A percentile compares a stretch with the other conserved stretches of the same genome.
These are phyloP conservation scores for Aphelinus atriplicis DNA, from an alignment of 1,140 invertebrate species.

Conservation along the genomic window DNA sequence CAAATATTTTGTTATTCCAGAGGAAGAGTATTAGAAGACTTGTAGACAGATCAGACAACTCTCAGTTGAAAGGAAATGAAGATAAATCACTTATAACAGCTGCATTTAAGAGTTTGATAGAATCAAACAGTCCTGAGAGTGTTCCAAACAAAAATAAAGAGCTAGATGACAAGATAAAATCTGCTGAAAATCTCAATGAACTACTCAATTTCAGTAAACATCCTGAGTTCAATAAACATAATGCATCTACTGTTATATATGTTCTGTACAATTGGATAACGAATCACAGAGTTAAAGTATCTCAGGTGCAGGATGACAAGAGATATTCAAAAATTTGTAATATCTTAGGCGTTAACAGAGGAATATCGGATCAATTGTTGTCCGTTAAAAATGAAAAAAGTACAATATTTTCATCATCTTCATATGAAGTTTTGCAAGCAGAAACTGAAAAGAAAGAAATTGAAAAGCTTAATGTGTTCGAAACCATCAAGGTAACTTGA, in stretches of 20 bases:
- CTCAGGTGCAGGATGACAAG: background rate
- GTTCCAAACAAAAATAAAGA: background rate
- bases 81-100: slow-evolving; percentile 12
- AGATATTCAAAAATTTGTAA: slow-evolving; percentile 14
- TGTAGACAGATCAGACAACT: too few species aligned
- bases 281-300: slow-evolving; percentile 70
- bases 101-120: slow-evolving; percentile 10
- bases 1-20: background rate
- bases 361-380: background rate
- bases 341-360: background rate
- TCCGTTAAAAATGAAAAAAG: too few species aligned
- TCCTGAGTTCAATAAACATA: slow-evolving; percentile 31
- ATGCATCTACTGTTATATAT: slow-evolving; percentile 4
- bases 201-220: slow-evolving; percentile 41
- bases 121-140: background rate
- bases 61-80: too few species aligned
- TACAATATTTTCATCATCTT: background rate
- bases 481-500: slow-evolving; percentile 38
- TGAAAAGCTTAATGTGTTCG: slow-evolving; percentile 24
- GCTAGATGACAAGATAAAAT: slow-evolving; percentile 36
- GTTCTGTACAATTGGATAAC: slow-evolving; percentile 43
- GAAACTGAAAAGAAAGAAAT: slow-evolving; percentile 11
- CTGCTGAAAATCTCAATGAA: slow-evolving; percentile 44
- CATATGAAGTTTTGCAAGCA: background rate
- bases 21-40: too few species aligned